Evolutionary conservation across 1,140 invertebrate species (phyloP).

Genomic region (Patella vulgata): DNA sequence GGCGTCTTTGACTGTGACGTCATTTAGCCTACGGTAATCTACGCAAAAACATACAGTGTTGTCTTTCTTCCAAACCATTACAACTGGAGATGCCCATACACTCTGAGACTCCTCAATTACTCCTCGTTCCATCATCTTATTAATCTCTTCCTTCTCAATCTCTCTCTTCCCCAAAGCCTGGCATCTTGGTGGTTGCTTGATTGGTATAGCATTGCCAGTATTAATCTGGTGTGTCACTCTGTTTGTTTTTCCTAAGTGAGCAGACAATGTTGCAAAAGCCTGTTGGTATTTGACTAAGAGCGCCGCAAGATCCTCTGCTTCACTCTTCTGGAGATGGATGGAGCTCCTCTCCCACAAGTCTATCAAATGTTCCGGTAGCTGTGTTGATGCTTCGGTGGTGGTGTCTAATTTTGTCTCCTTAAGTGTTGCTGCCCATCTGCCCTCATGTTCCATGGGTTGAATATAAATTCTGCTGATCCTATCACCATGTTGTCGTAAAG

Average conservation of each 20-base stretch:
- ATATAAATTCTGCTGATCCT: too few relatives aligned
- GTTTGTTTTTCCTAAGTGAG: slow-evolving; percentile 20
- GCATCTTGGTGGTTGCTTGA: slow-evolving; percentile 28
- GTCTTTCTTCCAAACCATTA: slow-evolving; percentile 24
- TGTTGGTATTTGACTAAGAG: slow-evolving; percentile 22
- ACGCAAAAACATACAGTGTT: slow-evolving; percentile 21
- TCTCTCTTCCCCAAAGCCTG: slow-evolving; percentile 21
- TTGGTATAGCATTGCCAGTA: slow-evolving; percentile 29
- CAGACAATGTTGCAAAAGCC: slow-evolving; percentile 24
- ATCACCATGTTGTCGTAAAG: too few relatives aligned
- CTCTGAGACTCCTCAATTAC: slow-evolving; percentile 27
- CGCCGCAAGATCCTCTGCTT: neutral
- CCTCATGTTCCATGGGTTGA: slow-evolving; percentile 10
- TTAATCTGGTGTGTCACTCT: slow-evolving; percentile 27
- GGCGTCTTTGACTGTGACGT: too few relatives aligned
- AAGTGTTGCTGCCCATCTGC: neutral
- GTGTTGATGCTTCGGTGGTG: too few relatives aligned
- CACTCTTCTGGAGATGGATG: too few relatives aligned
- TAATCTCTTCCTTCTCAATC: slow-evolving; percentile 27
- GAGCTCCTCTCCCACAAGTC: slow-evolving; percentile 22
- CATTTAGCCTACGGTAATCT: slow-evolving; percentile 34
- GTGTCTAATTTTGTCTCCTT: neutral
- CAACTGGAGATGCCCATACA: slow-evolving; percentile 27
- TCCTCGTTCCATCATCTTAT: slow-evolving; percentile 22
- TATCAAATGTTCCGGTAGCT: too few relatives aligned